Evolutionary conservation across 2,888 invertebrate species (phyloP), one percentile per base, ranked within the genome.

Genomic region (Drosophila lacicola): DNA sequence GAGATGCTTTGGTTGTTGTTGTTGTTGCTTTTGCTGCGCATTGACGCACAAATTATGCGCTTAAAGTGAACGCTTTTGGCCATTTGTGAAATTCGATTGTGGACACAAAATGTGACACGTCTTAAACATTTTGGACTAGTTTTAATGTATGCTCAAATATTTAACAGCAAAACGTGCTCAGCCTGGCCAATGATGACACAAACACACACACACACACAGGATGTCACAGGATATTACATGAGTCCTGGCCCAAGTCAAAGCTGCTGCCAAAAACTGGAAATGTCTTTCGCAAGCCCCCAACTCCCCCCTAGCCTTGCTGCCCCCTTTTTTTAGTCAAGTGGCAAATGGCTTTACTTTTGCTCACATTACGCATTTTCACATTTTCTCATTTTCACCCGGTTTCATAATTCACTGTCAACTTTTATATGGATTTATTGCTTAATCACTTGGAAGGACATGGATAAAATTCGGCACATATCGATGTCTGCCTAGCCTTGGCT

Each of bases 361-460:
- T 70, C 70, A 56, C 45, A 70, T 62, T 66, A 54, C 46, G 36
- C 66, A 74, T 74, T 66, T 71, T 42, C 36, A 33, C 45, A 14
- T 56, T 50, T 47, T 29, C 25, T 11, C 29, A 29, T 29, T 29
- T 8, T 8, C 29, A n/a, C 36, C 17, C 37, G 17, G 58, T 71
- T 78, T 86, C 72, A 88, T 86, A 80, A 82, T 79, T 84, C 75
- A 82, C 83, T 88, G 83, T 80, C 84, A 80, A 77, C 71, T 76
- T 65, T 68, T 67, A 49, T 84, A 74, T 70, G 64, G 57, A 75
- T 82, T 82, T 88, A 86, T 85, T 85, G 84, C 80, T 83, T 88
- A 85, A 85, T 85, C 88, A 80, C 84, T 82, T 74, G 88, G 88
- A 85, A 85, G 83, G 69, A 69, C 74, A 47, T 66, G 86, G 88